phyloP scores from a whole-genome alignment of 2,797 vertebrate species.

The Steatocranus sp. region DNA sequence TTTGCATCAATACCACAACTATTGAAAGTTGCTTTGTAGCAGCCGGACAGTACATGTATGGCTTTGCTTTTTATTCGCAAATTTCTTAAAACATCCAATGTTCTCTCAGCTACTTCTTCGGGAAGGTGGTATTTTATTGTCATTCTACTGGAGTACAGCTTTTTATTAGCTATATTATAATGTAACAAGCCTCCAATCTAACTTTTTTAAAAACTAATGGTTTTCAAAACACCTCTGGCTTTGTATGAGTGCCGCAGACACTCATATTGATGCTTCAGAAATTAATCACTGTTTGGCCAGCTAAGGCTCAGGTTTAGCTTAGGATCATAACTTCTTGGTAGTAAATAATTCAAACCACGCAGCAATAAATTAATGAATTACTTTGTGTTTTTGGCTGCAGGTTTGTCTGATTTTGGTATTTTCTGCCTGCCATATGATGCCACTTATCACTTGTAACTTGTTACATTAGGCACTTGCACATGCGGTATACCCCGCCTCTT shows the following conservation, averaged over 20 bases:
- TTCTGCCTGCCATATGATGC: background rate
- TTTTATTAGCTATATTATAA: background rate
- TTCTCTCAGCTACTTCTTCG: background rate
- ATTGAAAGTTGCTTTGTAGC: background rate
- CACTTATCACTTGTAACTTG: background rate
- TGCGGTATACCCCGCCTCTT: background rate
- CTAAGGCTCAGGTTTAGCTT: background rate
- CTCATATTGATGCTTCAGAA: background rate
- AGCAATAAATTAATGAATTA: background rate
- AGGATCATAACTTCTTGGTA: background rate
- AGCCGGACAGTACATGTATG: background rate
- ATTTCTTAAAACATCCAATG: background rate
- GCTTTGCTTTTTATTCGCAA: background rate
- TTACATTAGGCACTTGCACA: background rate
- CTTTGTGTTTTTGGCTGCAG: background rate
- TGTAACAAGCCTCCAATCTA: background rate
- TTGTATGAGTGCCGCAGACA: background rate
- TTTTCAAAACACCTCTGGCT: background rate
- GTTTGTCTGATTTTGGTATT: background rate
- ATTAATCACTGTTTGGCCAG: background rate
- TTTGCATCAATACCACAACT: background rate
- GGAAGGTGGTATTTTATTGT: background rate
- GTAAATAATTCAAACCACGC: background rate
- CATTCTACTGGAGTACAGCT: background rate
- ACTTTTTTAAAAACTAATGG: background rate